phyloP scores from a whole-genome alignment of 1,140 invertebrate species.

The Aculops lycopersici region DNA sequence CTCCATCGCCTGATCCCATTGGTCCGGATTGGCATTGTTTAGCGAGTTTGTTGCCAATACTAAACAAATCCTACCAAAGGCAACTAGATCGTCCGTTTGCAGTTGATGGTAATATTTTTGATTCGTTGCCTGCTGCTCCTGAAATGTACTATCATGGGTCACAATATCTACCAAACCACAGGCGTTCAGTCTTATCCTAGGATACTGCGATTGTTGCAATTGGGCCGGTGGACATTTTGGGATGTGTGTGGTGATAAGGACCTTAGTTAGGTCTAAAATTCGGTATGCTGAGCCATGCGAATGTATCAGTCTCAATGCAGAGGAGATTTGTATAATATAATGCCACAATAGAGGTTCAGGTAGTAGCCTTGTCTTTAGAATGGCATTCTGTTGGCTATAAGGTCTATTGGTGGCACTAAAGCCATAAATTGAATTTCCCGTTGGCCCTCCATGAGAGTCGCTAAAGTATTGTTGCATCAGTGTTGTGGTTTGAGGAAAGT shows the following conservation, averaged over 20 bases:
- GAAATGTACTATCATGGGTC: slow-evolving; percentile 26
- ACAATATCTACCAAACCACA: slow-evolving; percentile 49
- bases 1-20: slow-evolving; percentile 33
- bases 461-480: slow-evolving; percentile 50
- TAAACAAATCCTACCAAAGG: slow-evolving; percentile 60
- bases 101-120: slow-evolving; percentile 36
- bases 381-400: slow-evolving; percentile 8
- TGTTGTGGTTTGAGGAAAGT: slow-evolving; percentile 58
- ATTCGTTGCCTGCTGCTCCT: slow-evolving; percentile 23
- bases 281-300: slow-evolving; percentile 31
- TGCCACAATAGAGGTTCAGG: slow-evolving; percentile 75
- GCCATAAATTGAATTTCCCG: neutral
- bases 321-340: slow-evolving; percentile 73
- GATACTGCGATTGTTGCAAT: neutral
- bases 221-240: neutral
- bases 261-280: slow-evolving; percentile 60
- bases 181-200: slow-evolving; percentile 37
- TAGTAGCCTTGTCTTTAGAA: slow-evolving; percentile 21
- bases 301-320: slow-evolving; percentile 67
- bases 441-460: neutral
- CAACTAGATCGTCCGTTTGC: slow-evolving; percentile 65
- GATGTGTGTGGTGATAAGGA: slow-evolving; percentile 23
- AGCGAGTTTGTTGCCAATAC: slow-evolving; percentile 62
- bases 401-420: slow-evolving; percentile 4
- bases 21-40: slow-evolving; percentile 38